A percentile compares a stretch with the other conserved stretches of the same genome.
phyloP scores from a whole-genome alignment of 2,888 invertebrate genomes.

The Ectemnius cavifrons region DNA sequence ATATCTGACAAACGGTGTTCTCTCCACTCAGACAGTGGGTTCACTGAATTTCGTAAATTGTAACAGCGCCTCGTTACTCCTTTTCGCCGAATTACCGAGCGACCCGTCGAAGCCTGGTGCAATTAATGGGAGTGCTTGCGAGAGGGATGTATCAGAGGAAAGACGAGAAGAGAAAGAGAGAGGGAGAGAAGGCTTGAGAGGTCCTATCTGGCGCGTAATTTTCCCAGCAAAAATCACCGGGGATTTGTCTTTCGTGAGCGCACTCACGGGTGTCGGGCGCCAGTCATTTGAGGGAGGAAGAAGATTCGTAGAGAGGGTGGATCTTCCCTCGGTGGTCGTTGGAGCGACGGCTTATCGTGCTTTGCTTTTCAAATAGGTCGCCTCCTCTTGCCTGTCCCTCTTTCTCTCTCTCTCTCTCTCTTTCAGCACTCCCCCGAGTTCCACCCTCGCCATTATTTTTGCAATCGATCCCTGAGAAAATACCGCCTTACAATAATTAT shows the following conservation, averaged over 20 bases:
- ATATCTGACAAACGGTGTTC: too few species aligned
- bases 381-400: constrained; percentile 32
- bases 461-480: constrained; percentile 34
- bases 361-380: constrained; percentile 47
- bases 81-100: too few species aligned
- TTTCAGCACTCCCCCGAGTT: constrained; percentile 1
- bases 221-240: constrained; percentile 29
- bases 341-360: constrained; percentile 35
- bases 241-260: constrained; percentile 37
- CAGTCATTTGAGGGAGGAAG: constrained; percentile 37
- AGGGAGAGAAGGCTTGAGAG: too few species aligned
- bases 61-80: too few species aligned
- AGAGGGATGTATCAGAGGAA: too few species aligned
- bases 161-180: too few species aligned
- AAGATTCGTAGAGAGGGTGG: constrained; percentile 25
- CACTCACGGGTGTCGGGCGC: constrained; percentile 2
- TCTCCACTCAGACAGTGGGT: too few species aligned
- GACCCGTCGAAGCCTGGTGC: too few species aligned
- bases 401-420: constrained; percentile 23
- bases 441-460: constrained; percentile 24
- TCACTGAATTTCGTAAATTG: too few species aligned
- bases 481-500: constrained; percentile 16
- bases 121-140: too few species aligned
- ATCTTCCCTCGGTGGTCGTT: constrained; percentile 19
- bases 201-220: constrained; percentile 18